Evolutionary conservation across 2,113 vertebrate genomes (phyloP).

Genomic region (Ceuthmochares aereus): DNA sequence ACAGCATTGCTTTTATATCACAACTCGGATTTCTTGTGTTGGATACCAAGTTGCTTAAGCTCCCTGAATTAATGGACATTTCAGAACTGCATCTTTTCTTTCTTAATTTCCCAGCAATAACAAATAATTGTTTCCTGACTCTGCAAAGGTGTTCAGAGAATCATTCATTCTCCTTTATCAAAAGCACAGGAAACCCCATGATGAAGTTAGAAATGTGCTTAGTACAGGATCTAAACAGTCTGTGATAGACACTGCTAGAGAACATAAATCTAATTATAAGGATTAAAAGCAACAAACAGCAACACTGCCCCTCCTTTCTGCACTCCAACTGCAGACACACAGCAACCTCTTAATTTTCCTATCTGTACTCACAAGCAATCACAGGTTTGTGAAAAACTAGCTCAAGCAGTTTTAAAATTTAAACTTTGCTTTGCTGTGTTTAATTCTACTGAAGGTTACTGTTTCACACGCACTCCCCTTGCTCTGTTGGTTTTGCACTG

Average conservation of each 20-base stretch:
- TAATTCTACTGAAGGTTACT: neutral
- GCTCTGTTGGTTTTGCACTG: neutral
- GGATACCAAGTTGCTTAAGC: neutral
- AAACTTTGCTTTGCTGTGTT: neutral
- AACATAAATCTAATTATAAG: neutral
- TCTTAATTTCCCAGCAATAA: neutral
- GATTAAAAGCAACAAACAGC: neutral
- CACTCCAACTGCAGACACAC: neutral
- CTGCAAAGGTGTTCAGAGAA: neutral
- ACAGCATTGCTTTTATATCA: neutral
- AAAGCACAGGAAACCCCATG: neutral
- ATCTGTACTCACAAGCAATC: neutral
- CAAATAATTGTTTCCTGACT: neutral
- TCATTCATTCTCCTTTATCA: neutral
- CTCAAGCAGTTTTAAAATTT: neutral
- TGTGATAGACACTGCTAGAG: neutral
- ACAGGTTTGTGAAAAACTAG: neutral
- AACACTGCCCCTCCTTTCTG: neutral
- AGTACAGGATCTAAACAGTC: neutral
- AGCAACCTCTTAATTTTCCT: neutral
- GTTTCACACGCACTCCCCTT: neutral
- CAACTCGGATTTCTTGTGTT: neutral
- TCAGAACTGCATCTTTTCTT: neutral
- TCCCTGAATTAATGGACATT: neutral
- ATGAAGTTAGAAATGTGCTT: neutral